Conservation (phyloP, 2,797 vertebrate genomes). For the Botia almorhae region DNA sequence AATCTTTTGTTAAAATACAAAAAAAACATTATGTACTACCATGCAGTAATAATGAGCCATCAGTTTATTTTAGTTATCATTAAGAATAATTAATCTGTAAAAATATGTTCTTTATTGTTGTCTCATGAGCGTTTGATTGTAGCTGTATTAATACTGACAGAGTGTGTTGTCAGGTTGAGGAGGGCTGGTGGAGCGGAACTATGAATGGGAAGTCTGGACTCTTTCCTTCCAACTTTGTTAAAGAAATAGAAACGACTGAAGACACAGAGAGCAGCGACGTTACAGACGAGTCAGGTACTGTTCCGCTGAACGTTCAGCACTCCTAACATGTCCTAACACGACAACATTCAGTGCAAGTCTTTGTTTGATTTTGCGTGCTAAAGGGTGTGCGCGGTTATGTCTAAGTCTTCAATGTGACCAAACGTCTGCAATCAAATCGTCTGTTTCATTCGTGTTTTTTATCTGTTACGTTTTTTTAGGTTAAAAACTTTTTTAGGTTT, state of each 20-base stretch:
- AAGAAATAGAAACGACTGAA: constrained; percentile 85
- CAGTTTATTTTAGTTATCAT: too few species aligned
- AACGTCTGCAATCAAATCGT: background rate
- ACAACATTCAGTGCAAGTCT: constrained; percentile 29
- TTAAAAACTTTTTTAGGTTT: too few species aligned
- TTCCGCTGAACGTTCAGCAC: background rate
- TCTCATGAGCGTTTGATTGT: background rate
- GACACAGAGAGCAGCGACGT: constrained; percentile 81
- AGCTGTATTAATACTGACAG: constrained; percentile 12
- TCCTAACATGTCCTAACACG: constrained; percentile 56
- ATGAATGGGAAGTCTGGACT: constrained; percentile 85
- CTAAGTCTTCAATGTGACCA: background rate
- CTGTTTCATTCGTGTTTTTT: background rate
- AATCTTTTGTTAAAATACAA: too few species aligned
- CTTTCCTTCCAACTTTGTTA: constrained; percentile 96
- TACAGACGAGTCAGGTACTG: constrained; percentile 84
- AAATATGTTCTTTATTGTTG: too few species aligned
- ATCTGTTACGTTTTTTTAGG: too few species aligned
- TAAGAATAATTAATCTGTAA: too few species aligned
- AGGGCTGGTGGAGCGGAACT: constrained; percentile 94
- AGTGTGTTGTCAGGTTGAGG: constrained; percentile 83
- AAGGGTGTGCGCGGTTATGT: background rate
- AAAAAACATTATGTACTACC: too few species aligned
- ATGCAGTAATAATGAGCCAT: too few species aligned
- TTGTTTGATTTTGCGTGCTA: constrained; percentile 13